These are phyloP conservation scores for Endomychus coccineus DNA, from an alignment of 2,888 invertebrate species.

Conservation along the genomic window DNA sequence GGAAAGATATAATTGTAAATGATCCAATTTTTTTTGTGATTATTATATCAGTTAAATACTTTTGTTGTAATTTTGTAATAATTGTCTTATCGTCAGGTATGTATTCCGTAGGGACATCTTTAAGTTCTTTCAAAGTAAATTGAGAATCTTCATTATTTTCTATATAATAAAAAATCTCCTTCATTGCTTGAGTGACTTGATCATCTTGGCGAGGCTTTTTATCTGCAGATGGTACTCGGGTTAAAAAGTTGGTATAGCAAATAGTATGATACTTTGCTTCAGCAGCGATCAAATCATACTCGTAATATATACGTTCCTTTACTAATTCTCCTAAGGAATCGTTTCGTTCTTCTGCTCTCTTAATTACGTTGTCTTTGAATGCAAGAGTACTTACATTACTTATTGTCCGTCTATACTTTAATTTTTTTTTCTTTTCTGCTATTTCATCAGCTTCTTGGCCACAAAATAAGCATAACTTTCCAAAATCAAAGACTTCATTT, in stretches of 20 bases:
- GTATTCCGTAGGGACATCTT: slow-evolving; percentile 29
- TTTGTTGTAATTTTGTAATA: slow-evolving; percentile 28
- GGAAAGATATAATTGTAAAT: slow-evolving; percentile 33
- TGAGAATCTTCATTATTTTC: slow-evolving; percentile 32
- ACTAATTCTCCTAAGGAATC: slow-evolving; percentile 27
- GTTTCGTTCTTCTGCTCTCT: slow-evolving; percentile 34
- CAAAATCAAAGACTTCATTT: too few relatives aligned
- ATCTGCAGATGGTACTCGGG: slow-evolving; percentile 25
- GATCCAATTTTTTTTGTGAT: slow-evolving; percentile 22
- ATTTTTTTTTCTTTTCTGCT: slow-evolving; percentile 8
- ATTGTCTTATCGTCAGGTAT: slow-evolving; percentile 33
- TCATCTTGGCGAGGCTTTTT: slow-evolving; percentile 32
- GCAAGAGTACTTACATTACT: slow-evolving; percentile 32
- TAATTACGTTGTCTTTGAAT: slow-evolving; percentile 35
- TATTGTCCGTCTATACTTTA: slow-evolving; percentile 28
- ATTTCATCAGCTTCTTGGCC: too few relatives aligned
- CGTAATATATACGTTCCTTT: slow-evolving; percentile 21
- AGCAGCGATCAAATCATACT: slow-evolving; percentile 24
- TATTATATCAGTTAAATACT: slow-evolving; percentile 16
- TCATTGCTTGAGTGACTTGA: slow-evolving; percentile 37
- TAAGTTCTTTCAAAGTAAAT: slow-evolving; percentile 36
- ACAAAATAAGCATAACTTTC: too few relatives aligned
- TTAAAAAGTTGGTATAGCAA: slow-evolving; percentile 36
- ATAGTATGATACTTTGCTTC: slow-evolving; percentile 34
- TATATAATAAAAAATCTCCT: slow-evolving; percentile 33